These are phyloP conservation scores for Heliconius hortense DNA, from an alignment of 2,888 invertebrate species.

Conservation along the genomic window DNA sequence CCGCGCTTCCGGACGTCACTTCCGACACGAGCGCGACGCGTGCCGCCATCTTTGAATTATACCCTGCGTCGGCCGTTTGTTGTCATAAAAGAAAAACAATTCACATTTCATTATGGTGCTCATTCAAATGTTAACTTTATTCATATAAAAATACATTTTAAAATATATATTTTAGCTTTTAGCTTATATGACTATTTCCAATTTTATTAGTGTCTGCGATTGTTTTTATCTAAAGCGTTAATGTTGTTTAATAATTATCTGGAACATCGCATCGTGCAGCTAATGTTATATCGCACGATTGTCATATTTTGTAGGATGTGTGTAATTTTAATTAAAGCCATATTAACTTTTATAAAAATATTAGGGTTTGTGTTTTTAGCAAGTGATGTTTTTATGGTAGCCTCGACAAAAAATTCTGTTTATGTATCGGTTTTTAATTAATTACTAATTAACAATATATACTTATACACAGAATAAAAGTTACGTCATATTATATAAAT, in stretches of 20 bases:
- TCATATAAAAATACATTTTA: slow-evolving; percentile 39
- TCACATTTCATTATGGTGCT: slow-evolving; percentile 37
- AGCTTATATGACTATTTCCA: slow-evolving; percentile 30
- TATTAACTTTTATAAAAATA: slow-evolving; percentile 47
- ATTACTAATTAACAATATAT: not conserved
- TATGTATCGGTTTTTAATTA: not conserved
- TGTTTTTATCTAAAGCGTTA: slow-evolving; percentile 72
- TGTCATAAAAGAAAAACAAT: slow-evolving; percentile 60
- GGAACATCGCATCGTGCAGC: slow-evolving; percentile 63
- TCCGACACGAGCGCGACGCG: slow-evolving; percentile 76
- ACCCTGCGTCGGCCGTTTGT: slow-evolving; percentile 70
- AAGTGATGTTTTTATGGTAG: not conserved
- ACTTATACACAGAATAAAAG: no score
- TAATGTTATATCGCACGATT: slow-evolving; percentile 57
- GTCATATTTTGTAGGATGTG: slow-evolving; percentile 56
- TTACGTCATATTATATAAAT: no score
- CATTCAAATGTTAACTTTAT: slow-evolving; percentile 45
- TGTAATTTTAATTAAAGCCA: slow-evolving; percentile 65
- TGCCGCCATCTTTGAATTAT: slow-evolving; percentile 76
- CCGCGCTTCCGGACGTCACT: slow-evolving; percentile 71
- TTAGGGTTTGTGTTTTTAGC: not conserved
- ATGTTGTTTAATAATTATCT: slow-evolving; percentile 78
- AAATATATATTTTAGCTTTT: not conserved
- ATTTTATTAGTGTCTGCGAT: slow-evolving; percentile 50
- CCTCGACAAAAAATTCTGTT: not conserved